phyloP scores from a whole-genome alignment of 2,888 invertebrate genomes.

The Limenitis arthemis region DNA sequence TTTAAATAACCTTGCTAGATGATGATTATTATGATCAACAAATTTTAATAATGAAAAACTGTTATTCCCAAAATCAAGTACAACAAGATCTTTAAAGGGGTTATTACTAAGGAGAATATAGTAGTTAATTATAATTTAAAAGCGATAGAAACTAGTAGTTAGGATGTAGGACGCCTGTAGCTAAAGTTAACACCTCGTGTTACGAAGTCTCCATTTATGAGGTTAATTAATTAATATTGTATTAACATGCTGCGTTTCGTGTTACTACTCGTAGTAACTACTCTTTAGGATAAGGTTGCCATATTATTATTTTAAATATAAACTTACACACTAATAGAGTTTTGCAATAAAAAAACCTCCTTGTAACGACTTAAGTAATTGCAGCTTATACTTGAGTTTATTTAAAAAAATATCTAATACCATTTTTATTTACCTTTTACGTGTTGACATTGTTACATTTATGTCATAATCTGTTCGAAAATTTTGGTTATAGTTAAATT shows the following conservation, averaged over 20 bases:
- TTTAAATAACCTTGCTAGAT: too few relatives aligned
- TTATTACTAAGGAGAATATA: not conserved
- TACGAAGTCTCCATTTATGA: slow-evolving; percentile 35
- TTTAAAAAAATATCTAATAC: too few relatives aligned
- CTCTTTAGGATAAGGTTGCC: slow-evolving; percentile 44
- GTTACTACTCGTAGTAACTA: slow-evolving; percentile 37
- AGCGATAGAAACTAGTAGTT: slow-evolving; percentile 17
- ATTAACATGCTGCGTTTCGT: slow-evolving; percentile 45
- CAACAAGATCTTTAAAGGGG: not conserved
- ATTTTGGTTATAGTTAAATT: too few relatives aligned
- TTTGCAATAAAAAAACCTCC: not conserved
- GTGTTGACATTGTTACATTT: too few relatives aligned
- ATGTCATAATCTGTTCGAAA: too few relatives aligned
- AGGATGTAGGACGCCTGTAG: slow-evolving; percentile 24
- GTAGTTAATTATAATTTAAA: slow-evolving; percentile 16
- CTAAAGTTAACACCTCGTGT: slow-evolving; percentile 37
- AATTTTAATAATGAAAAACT: not conserved
- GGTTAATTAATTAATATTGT: slow-evolving; percentile 56
- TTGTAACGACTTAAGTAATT: too few relatives aligned
- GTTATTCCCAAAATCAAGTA: not conserved
- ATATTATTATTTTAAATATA: slow-evolving; percentile 38
- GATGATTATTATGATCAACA: too few relatives aligned
- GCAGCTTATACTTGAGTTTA: too few relatives aligned
- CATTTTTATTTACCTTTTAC: too few relatives aligned
- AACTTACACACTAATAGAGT: not conserved